A percentile compares a stretch with the other conserved stretches of the same genome.
These are phyloP conservation scores for Mesaphorura yosii DNA, from an alignment of 1,140 invertebrate genomes.

Conservation along the genomic window DNA sequence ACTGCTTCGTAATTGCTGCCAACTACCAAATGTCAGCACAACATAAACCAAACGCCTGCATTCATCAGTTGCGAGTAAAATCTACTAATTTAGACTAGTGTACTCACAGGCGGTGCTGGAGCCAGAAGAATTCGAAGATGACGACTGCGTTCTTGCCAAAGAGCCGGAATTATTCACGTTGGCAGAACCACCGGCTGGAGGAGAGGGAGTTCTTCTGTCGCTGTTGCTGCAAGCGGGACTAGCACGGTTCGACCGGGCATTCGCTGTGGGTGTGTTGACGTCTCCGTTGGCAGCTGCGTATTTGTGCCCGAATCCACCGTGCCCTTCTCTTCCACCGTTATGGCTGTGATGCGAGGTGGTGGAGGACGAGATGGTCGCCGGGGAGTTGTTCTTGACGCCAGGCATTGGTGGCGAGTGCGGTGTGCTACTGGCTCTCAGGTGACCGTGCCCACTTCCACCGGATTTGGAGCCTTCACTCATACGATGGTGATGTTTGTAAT, in stretches of 20 bases:
- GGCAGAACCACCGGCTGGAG: slow-evolving; percentile 7
- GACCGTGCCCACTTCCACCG: neutral
- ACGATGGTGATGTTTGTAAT: slow-evolving; percentile 19
- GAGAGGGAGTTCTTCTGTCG: slow-evolving; percentile 9
- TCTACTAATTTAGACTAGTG: too few species aligned
- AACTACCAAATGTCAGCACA: too few species aligned
- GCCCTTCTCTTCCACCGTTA: too few species aligned
- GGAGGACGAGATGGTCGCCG: neutral
- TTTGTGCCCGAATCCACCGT: too few species aligned
- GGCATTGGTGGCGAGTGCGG: slow-evolving; percentile 7
- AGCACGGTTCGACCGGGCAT: too few species aligned
- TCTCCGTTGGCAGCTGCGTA: neutral
- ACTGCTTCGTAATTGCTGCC: too few species aligned
- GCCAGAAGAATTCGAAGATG: slow-evolving; percentile 23
- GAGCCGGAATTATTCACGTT: slow-evolving; percentile 13
- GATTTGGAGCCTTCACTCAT: slow-evolving; percentile 29
- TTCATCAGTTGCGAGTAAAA: too few species aligned
- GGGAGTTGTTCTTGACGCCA: neutral
- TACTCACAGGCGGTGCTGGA: slow-evolving; percentile 8
- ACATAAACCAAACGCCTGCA: too few species aligned
- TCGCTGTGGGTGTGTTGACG: slow-evolving; percentile 1
- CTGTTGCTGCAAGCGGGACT: slow-evolving; percentile 1
- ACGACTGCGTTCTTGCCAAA: slow-evolving; percentile 18
- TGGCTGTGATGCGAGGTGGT: neutral
- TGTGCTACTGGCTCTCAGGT: slow-evolving; percentile 1